Percentiles rank a stretch among this genome's conserved stretches.
phyloP scores from a whole-genome alignment of 2,888 invertebrate species.

The Dynastes hyllus region DNA sequence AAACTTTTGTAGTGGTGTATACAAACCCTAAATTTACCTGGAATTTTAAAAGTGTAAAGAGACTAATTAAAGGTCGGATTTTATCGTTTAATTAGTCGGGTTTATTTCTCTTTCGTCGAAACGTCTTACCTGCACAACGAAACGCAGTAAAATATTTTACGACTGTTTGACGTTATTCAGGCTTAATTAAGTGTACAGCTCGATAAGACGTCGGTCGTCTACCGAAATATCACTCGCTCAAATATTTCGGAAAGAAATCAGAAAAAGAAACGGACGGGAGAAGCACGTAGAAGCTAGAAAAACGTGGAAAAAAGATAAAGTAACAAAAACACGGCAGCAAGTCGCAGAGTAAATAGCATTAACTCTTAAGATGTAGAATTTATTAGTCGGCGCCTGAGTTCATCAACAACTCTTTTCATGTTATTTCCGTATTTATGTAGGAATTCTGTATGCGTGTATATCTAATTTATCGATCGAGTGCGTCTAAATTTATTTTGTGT shows the following conservation, averaged over 20 bases:
- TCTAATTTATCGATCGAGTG: slow-evolving; percentile 32
- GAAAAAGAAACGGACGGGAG: slow-evolving; percentile 7
- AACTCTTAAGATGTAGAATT: slow-evolving; percentile 32
- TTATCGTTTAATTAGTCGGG: slow-evolving; percentile 46
- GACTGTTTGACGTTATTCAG: slow-evolving; percentile 40
- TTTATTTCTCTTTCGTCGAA: slow-evolving; percentile 36
- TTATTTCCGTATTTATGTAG: slow-evolving; percentile 40
- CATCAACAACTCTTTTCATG: slow-evolving; percentile 43
- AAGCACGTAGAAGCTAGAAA: neutral
- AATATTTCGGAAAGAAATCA: slow-evolving; percentile 15
- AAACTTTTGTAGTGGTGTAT: neutral
- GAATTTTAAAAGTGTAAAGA: slow-evolving; percentile 47
- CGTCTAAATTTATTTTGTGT: slow-evolving; percentile 17
- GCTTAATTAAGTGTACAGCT: slow-evolving; percentile 40
- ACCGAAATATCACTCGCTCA: slow-evolving; percentile 32
- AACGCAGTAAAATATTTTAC: slow-evolving; percentile 42
- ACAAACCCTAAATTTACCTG: slow-evolving; percentile 31
- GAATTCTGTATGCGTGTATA: slow-evolving; percentile 18
- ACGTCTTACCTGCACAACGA: slow-evolving; percentile 41
- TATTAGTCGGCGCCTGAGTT: slow-evolving; percentile 32
- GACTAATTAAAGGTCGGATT: slow-evolving; percentile 42
- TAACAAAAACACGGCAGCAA: neutral
- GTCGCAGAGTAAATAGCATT: slow-evolving; percentile 22
- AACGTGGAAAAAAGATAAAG: neutral
- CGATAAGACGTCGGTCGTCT: slow-evolving; percentile 34